Base-by-base conservation (phyloP, 2,797 vertebrate genomes). In the Geotria australis region DNA sequence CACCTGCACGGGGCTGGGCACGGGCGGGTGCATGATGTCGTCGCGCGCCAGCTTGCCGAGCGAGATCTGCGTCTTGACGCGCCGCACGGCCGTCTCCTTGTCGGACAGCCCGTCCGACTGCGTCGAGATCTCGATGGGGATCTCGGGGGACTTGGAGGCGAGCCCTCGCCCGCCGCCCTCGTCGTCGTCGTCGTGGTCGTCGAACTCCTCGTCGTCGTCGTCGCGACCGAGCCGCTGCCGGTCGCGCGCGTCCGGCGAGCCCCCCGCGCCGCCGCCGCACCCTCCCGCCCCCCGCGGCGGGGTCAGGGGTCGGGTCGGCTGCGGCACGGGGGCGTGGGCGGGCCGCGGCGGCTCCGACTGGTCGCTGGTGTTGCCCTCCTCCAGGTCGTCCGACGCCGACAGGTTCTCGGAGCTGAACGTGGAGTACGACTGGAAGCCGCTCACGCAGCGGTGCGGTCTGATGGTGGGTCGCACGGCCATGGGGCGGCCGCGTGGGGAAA, bases 391-490 rank as follows among this genome's bases (percentile, higher is more conserved):
- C 0, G 89, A 91, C 66, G 81, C 85, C 0, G 91, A 96, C 71
- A 95, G 76, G 66, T 98, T 98, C 73, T 98, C 91, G 0, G 91
- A 98, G 70, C 91, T 98, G 69, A 98, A 93, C 51, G 91, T 98
- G 6, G 91, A 98, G 65, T 91, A 93, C 1, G 89, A 96, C 77
- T 93, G 83, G 69, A 83, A 96, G 71, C 80, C 89, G 68, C 80
- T 83, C 70, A 98, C 88, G 59, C 84, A 93, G 62, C 83, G 80
- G 64, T 86, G 85, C 64, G 91, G 82, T 65, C 91, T 89, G 67
- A 51, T 63, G 63, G 58, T 56, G 8, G 47, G 24, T 38, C 24
- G 24, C 24, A 38, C 38, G n/a, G n/a, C 47, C 48, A 6, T 46
- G 10, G 58, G 14, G 46, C 49, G 51, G 12, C 48, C 38, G 24